Evolutionary conservation across 1,140 invertebrate genomes (phyloP).

Genomic region (Mercenaria mercenaria): DNA sequence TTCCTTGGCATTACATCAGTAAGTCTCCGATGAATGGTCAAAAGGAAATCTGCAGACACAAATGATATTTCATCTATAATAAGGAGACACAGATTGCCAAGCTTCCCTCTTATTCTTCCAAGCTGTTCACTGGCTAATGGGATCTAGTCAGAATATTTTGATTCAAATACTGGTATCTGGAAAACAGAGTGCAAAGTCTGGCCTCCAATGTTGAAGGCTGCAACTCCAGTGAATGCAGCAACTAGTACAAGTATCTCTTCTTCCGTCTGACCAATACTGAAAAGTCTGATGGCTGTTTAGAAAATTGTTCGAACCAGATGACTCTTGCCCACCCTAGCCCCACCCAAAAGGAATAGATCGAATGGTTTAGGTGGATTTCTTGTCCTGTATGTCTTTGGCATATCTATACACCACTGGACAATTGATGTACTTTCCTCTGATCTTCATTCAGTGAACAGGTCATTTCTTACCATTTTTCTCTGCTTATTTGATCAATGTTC

Average conservation of each 20-base stretch:
- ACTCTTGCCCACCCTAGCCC: background rate
- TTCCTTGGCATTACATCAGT: background rate
- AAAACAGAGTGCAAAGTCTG: conserved; percentile 53
- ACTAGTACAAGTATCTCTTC: background rate
- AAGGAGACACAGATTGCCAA: background rate
- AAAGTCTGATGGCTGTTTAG: conserved; percentile 5
- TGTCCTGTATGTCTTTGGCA: background rate
- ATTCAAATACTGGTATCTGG: conserved; percentile 18
- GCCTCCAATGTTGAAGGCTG: conserved; percentile 23
- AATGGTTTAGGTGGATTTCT: background rate
- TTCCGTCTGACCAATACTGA: conserved; percentile 30
- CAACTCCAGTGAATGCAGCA: background rate
- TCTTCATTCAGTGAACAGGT: background rate
- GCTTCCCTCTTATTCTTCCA: background rate
- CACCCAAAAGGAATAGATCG: background rate
- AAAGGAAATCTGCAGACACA: too few relatives aligned
- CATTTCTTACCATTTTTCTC: background rate
- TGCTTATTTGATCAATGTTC: background rate
- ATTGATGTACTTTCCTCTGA: background rate
- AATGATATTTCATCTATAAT: background rate
- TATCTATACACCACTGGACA: background rate
- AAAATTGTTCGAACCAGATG: background rate
- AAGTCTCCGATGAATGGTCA: too few relatives aligned
- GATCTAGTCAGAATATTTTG: background rate
- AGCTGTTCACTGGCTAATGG: background rate